Conservation (phyloP, 1,140 invertebrate genomes). For the Acromyrmex charruanus region DNA sequence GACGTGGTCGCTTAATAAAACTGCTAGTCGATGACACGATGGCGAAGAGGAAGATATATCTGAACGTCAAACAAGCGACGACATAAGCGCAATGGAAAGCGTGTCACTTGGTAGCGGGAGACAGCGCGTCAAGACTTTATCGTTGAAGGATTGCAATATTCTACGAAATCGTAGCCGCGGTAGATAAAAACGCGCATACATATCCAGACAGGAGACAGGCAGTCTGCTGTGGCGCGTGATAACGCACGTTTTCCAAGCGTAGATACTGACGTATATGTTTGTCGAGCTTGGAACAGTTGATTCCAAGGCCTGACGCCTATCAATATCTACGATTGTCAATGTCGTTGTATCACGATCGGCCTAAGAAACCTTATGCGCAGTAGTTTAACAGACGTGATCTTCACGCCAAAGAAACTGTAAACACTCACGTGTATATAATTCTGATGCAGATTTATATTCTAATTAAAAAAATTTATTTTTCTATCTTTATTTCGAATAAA, state of each 20-base stretch:
- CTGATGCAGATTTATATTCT: neutral
- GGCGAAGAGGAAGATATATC: neutral
- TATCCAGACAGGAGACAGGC: constrained; percentile 59
- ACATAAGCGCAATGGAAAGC: constrained; percentile 14
- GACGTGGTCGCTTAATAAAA: neutral
- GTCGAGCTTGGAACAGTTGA: constrained; percentile 24
- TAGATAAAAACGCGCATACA: constrained; percentile 56
- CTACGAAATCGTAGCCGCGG: constrained; percentile 46
- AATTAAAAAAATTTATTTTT: neutral
- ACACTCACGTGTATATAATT: neutral
- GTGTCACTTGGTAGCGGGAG: constrained; percentile 36
- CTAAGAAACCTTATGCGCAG: neutral
- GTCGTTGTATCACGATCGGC: constrained; percentile 8
- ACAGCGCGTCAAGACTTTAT: constrained; percentile 35
- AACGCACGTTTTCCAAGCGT: constrained; percentile 48
- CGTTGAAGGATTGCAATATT: constrained; percentile 24
- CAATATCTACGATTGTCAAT: constrained; percentile 17
- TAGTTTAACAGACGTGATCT: neutral
- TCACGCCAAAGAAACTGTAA: neutral
- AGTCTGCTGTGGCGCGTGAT: constrained; percentile 60
- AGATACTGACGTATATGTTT: constrained; percentile 43
- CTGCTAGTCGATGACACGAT: constrained; percentile 4
- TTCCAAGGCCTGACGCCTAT: constrained; percentile 19
- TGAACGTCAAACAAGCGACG: neutral
- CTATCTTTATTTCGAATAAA: neutral